phyloP scores from a whole-genome alignment of 2,113 vertebrate species.

The Misgurnus anguillicaudatus region DNA sequence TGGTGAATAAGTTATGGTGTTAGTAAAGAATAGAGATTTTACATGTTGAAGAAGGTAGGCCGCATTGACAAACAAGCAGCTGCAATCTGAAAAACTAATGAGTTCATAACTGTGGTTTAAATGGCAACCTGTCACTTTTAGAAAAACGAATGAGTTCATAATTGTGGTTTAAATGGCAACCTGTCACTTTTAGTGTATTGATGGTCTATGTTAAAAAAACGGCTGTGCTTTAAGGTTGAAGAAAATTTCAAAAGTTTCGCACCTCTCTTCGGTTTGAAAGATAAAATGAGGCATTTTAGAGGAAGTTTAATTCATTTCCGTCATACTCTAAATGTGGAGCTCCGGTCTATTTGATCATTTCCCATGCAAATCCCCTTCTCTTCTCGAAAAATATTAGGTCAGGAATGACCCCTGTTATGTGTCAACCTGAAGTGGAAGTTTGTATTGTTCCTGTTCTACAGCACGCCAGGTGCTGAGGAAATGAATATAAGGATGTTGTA shows the following conservation, averaged over 20 bases:
- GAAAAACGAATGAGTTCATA: background rate
- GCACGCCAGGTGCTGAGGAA: slow-evolving; percentile 76
- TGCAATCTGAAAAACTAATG: background rate
- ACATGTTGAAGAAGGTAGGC: background rate
- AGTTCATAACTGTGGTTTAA: background rate
- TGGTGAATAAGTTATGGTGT: too few species aligned
- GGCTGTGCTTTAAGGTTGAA: background rate
- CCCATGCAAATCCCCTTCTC: slow-evolving; percentile 19
- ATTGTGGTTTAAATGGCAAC: background rate
- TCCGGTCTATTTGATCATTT: slow-evolving; percentile 51
- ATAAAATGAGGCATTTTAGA: background rate
- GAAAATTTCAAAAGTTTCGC: background rate
- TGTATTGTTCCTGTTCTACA: slow-evolving; percentile 71
- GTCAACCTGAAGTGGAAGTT: slow-evolving; percentile 58
- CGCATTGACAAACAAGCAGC: background rate
- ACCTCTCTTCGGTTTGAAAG: background rate
- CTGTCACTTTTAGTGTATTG: background rate
- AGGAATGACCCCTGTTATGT: slow-evolving; percentile 2
- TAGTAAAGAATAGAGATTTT: too few species aligned
- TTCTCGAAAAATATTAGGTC: background rate
- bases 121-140: background rate
- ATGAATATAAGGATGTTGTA: slow-evolving; percentile 49
- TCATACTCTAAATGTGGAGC: slow-evolving; percentile 44
- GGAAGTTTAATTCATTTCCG: slow-evolving; percentile 51
- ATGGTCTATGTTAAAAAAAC: background rate